Conservation (phyloP, 2,888 invertebrate genomes). For the Pyrrhosoma nymphula region DNA sequence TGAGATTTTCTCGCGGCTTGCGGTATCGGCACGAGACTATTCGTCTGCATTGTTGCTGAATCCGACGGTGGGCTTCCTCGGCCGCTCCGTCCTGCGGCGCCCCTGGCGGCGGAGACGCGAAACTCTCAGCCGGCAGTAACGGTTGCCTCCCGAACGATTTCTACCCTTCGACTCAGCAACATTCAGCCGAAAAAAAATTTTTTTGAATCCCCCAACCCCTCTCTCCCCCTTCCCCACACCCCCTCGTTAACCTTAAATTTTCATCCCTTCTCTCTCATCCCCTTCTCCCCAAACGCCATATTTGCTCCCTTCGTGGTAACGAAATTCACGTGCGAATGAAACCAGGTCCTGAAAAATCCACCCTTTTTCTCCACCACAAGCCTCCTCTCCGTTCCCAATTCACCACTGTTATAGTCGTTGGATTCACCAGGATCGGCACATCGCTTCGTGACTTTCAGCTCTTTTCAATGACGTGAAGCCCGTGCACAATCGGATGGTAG, state of each 20-base stretch:
- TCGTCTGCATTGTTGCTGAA: constrained; percentile 64
- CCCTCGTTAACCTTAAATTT: constrained; percentile 13
- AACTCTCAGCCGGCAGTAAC: constrained; percentile 3
- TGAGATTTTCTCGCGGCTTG: constrained; percentile 58
- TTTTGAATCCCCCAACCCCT: constrained; percentile 75
- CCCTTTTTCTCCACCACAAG: neutral
- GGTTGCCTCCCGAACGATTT: constrained; percentile 68
- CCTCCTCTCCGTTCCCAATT: neutral
- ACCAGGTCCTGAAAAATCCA: neutral
- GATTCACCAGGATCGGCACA: neutral
- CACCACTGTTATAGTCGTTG: neutral
- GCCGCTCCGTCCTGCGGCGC: constrained; percentile 46
- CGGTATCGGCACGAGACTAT: constrained; percentile 61
- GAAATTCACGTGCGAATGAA: neutral
- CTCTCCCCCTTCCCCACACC: neutral
- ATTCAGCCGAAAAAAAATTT: constrained; percentile 69
- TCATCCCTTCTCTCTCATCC: constrained; percentile 49
- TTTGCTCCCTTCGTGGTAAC: constrained; percentile 68
- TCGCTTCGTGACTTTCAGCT: neutral
- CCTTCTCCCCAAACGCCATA: constrained; percentile 51
- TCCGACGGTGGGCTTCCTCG: constrained; percentile 5
- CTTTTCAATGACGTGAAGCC: neutral
- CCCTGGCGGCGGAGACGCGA: constrained; percentile 46
- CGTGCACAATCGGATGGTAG: neutral
- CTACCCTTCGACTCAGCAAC: constrained; percentile 68